Percentiles rank a stretch among this genome's conserved stretches.
These are phyloP conservation scores for Paraplagusia blochii DNA, from an alignment of 2,113 vertebrate genomes.

Conservation along the genomic window DNA sequence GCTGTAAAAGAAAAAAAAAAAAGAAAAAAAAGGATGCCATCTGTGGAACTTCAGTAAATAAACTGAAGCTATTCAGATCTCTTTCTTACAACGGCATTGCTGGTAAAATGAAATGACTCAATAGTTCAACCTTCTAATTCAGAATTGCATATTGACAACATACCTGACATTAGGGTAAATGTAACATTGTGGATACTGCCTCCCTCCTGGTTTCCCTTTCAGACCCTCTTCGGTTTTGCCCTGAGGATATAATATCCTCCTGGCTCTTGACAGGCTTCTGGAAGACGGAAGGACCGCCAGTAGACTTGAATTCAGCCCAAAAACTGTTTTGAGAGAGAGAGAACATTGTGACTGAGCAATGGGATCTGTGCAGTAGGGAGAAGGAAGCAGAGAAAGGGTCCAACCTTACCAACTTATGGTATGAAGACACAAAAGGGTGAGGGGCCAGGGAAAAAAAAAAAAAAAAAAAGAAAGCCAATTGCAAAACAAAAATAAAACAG, in stretches of 20 bases:
- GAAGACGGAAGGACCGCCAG: constrained; percentile 90
- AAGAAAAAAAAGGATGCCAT: too few relatives aligned
- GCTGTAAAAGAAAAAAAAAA: too few relatives aligned
- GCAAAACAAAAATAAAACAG: constrained; percentile 8
- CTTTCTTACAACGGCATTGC: too few relatives aligned
- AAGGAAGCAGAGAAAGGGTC: constrained; percentile 70
- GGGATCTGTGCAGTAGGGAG: constrained; percentile 78
- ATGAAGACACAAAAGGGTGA: constrained; percentile 69
- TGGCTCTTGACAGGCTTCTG: constrained; percentile 94
- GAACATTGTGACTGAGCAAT: constrained; percentile 92
- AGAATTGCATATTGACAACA: not conserved
- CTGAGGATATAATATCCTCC: constrained; percentile 91
- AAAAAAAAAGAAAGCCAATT: too few relatives aligned
- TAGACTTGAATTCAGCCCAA: constrained; percentile 90
- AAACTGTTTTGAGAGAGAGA: constrained; percentile 94
- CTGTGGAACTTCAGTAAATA: too few relatives aligned
- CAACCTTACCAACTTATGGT: constrained; percentile 61
- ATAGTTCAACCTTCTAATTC: too few relatives aligned
- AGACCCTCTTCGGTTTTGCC: constrained; percentile 75
- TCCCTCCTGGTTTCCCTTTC: constrained; percentile 80
- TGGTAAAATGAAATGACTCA: too few relatives aligned
- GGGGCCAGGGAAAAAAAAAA: constrained; percentile 51
- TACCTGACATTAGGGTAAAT: constrained; percentile 90
- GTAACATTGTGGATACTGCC: constrained; percentile 89
- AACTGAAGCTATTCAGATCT: too few relatives aligned